Evolutionary conservation across 2,113 vertebrate species (phyloP).

Genomic region (Bagarius yarrelli): DNA sequence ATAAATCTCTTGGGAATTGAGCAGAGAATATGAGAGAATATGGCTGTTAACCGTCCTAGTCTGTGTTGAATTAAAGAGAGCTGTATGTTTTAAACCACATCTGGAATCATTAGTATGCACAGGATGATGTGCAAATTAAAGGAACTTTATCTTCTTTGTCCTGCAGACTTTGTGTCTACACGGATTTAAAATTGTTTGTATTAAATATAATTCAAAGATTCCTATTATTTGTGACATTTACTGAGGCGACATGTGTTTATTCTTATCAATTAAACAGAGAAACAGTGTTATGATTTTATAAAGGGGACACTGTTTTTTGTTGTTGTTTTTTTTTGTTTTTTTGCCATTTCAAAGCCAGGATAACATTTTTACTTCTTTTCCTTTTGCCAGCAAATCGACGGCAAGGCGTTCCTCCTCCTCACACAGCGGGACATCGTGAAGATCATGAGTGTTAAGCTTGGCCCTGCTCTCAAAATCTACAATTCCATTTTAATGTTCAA

Average conservation of each 20-base stretch:
- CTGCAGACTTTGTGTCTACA: neutral
- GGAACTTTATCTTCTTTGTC: neutral
- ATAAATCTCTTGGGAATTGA: neutral
- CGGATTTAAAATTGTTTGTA: neutral
- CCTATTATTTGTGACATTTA: neutral
- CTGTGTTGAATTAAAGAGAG: conserved; percentile 9
- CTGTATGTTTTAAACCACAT: neutral
- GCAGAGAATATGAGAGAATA: neutral
- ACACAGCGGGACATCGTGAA: conserved; percentile 73
- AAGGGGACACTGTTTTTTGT: neutral
- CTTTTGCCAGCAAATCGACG: conserved; percentile 72
- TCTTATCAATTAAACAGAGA: neutral
- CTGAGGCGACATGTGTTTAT: neutral
- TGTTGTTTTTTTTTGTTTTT: neutral
- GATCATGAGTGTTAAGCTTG: conserved; percentile 77
- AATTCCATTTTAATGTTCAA: conserved; percentile 79
- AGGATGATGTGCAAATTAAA: neutral
- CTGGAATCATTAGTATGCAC: conserved; percentile 15
- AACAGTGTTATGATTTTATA: neutral
- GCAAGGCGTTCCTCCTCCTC: conserved; percentile 73
- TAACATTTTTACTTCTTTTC: conserved; percentile 17
- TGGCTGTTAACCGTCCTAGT: neutral
- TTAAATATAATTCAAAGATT: neutral
- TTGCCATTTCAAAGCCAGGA: neutral
- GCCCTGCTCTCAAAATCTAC: conserved; percentile 77